phyloP scores from a whole-genome alignment of 2,888 invertebrate genomes.

The Pheosia tremula region DNA sequence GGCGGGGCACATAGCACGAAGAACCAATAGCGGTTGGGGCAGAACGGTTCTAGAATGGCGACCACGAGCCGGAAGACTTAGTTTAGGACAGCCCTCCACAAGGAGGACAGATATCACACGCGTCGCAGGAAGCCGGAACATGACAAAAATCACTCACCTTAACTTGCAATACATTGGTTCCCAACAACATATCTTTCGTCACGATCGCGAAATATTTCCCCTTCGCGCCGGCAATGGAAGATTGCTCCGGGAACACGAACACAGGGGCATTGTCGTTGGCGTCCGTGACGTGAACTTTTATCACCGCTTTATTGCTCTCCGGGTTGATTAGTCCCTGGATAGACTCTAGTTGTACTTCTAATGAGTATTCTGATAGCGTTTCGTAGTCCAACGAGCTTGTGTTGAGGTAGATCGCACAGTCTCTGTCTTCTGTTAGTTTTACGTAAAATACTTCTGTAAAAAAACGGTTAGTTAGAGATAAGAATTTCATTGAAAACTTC shows the following conservation, averaged over 20 bases:
- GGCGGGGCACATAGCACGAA: no score
- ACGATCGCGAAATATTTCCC: conserved; percentile 93
- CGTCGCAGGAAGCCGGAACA: no score
- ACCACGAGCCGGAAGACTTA: no score
- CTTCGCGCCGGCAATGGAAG: conserved; percentile 81
- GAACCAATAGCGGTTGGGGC: no score
- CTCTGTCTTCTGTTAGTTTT: conserved; percentile 90
- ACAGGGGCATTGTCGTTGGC: conserved; percentile 95
- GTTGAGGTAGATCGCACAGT: conserved; percentile 92
- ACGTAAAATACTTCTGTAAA: conserved; percentile 87
- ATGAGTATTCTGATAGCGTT: conserved; percentile 87
- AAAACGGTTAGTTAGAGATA: not conserved
- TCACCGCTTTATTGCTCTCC: conserved; percentile 88
- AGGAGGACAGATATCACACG: no score
- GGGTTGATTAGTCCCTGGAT: conserved; percentile 92
- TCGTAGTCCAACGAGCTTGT: conserved; percentile 91
- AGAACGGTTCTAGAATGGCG: no score
- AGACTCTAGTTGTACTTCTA: conserved; percentile 91
- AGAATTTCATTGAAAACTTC: not conserved
- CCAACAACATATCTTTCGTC: conserved; percentile 88
- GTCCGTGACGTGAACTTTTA: conserved; percentile 93
- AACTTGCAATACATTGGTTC: conserved; percentile 91
- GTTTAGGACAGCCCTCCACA: no score
- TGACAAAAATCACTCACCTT: conserved; percentile 73
- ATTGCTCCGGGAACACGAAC: conserved; percentile 89